Evolutionary conservation across 2,888 invertebrate species (phyloP), one percentile per base, ranked within the genome.

Genomic region (Eristalis pertinax): DNA sequence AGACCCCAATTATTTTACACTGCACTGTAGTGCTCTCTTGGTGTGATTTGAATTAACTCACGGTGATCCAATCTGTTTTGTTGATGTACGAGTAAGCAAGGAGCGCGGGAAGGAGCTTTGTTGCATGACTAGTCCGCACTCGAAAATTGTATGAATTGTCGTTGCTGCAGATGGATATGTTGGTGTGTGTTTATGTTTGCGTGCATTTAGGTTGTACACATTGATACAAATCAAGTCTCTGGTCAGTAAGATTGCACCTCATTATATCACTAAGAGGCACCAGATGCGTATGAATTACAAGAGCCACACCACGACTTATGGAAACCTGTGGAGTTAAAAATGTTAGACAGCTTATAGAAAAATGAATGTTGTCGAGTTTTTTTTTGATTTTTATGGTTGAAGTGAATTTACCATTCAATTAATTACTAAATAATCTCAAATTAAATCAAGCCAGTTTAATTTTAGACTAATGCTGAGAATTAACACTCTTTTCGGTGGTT

Each of bases 1-100:
- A 76, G 82, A 73, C 76, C 72, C 82, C 82, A 83, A 77, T 77
- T 83, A 83, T 83, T 83, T 83, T 82, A 41, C 72, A 69, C 75
- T 69, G 24, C 43, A 70, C 82, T 73, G 72, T 70, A 72, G 58
- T 58, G 58, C 58, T 32, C 32, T 64, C 69, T 70, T 75, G 81
- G 75, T 75, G 75, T 75, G 69, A 81, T 75, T 81, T 75, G 75
- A 81, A 70, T 75, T 75, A 75, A 70, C 75, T 65, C 69, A 75
- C 69, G 81, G 69, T 81, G 81, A 81, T 81, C 75, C 69, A 75
- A 81, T 75, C 75, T 81, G 75, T 43, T 75, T 70, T 65, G 81
- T 43, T 58, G 64, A 69, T 43, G 56, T 58, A 38, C 64, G 68
- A 65, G 75, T 35, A 64, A 62, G 62, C 43, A 38, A 69, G 19